phyloP scores from a whole-genome alignment of 2,888 invertebrate genomes.

The Thysanoteuthis rhombus region DNA sequence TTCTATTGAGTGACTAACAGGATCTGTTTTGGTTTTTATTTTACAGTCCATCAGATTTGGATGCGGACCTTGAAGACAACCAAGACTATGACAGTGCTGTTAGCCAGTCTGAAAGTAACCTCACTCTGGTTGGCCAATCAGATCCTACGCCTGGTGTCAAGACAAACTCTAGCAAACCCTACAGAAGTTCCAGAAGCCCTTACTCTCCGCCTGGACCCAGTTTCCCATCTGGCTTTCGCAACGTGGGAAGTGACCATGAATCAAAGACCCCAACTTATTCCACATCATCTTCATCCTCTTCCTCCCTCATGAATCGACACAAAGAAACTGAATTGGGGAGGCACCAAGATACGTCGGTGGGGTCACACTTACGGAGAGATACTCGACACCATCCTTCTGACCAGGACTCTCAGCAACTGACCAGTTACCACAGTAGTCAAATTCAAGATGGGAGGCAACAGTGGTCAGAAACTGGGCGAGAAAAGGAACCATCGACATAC shows the following conservation, averaged over 20 bases:
- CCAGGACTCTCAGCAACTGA: slow-evolving; percentile 39
- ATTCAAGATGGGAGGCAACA: slow-evolving; percentile 39
- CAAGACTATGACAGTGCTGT: slow-evolving; percentile 71
- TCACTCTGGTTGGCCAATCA: slow-evolving; percentile 60
- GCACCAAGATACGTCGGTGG: slow-evolving; percentile 31
- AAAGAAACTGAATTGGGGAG: slow-evolving; percentile 35
- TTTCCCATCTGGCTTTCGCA: slow-evolving; percentile 34
- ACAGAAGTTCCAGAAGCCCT: slow-evolving; percentile 31
- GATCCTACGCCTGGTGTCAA: slow-evolving; percentile 39
- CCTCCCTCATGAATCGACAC: slow-evolving; percentile 42
- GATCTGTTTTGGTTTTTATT: slow-evolving; percentile 18
- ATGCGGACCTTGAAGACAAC: slow-evolving; percentile 74
- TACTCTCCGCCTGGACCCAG: slow-evolving; percentile 43
- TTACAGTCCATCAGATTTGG: slow-evolving; percentile 73
- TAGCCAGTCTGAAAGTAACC: slow-evolving; percentile 69
- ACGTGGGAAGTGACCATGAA: slow-evolving; percentile 38
- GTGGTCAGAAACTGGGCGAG: slow-evolving; percentile 32
- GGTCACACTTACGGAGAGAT: slow-evolving; percentile 31
- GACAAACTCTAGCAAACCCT: slow-evolving; percentile 26
- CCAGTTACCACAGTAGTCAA: slow-evolving; percentile 38
- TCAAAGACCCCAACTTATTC: slow-evolving; percentile 43
- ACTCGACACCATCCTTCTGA: slow-evolving; percentile 35
- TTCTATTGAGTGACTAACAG: too few relatives aligned
- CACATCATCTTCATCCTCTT: slow-evolving; percentile 39
- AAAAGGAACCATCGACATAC: slow-evolving; percentile 18